These are phyloP conservation scores for Miltochrista miniata DNA, from an alignment of 2,888 invertebrate genomes.

Conservation along the genomic window DNA sequence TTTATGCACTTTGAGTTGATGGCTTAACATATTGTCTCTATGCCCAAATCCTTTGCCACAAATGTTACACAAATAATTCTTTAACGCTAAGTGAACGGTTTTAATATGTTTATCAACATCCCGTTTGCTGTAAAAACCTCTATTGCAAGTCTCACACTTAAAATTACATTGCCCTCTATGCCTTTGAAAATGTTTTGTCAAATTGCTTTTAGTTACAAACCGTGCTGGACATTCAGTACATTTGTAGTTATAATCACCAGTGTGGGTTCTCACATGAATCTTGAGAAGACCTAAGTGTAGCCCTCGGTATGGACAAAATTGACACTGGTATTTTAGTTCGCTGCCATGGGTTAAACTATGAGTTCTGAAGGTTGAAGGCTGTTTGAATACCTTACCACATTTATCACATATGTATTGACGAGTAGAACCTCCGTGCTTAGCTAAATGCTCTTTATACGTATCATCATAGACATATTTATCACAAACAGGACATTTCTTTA, in stretches of 20 bases:
- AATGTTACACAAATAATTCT: conserved; percentile 41
- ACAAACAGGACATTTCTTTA: conserved; percentile 28
- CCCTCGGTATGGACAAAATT: conserved; percentile 51
- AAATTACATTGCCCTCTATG: conserved; percentile 28
- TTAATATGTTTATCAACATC: conserved; percentile 38
- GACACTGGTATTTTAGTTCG: conserved; percentile 48
- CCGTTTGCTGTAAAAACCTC: conserved; percentile 32
- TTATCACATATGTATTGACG: conserved; percentile 47
- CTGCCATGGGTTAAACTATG: conserved; percentile 45
- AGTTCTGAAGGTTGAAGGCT: conserved; percentile 41
- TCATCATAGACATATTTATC: conserved; percentile 27
- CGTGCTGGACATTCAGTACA: conserved; percentile 45
- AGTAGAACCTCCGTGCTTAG: conserved; percentile 27
- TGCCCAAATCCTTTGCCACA: conserved; percentile 48
- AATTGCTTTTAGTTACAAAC: conserved; percentile 52
- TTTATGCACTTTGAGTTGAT: conserved; percentile 48
- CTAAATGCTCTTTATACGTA: conserved; percentile 35
- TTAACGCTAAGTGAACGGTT: conserved; percentile 36
- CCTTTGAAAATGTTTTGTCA: conserved; percentile 40
- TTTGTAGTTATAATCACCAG: conserved; percentile 48
- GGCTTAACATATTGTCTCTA: conserved; percentile 42
- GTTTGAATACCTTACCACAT: conserved; percentile 46
- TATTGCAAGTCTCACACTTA: conserved; percentile 36
- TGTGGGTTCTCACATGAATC: conserved; percentile 50
- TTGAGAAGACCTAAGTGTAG: conserved; percentile 45